phyloP scores from a whole-genome alignment of 2,797 vertebrate genomes.

The Myoxocephalus aenaeus region DNA sequence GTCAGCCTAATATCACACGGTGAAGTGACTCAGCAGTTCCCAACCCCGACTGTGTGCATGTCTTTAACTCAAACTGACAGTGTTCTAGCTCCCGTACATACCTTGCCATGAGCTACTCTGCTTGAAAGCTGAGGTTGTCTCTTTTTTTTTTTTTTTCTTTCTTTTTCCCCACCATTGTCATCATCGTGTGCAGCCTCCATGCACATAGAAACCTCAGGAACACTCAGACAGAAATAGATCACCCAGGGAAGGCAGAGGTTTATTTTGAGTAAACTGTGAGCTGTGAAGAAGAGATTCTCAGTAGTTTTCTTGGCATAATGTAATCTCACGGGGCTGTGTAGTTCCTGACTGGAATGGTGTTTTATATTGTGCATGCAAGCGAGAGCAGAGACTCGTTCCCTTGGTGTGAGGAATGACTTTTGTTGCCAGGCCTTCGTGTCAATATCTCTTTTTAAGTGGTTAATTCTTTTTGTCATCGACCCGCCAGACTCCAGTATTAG shows the following conservation, averaged over 20 bases:
- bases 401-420: conserved; percentile 12
- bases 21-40: conserved; percentile 77
- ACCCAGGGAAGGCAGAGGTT: conserved; percentile 34
- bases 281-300: conserved; percentile 6
- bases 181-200: conserved; percentile 36
- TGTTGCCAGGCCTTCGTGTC: conserved; percentile 12
- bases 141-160: neutral
- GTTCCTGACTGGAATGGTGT: conserved; percentile 8
- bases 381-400: neutral
- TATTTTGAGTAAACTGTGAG: conserved; percentile 39
- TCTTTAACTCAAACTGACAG: conserved; percentile 77
- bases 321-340: conserved; percentile 4
- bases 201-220: conserved; percentile 27
- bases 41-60: conserved; percentile 32
- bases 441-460: conserved; percentile 21
- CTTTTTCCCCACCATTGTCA: neutral
- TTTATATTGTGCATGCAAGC: neutral
- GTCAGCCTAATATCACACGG: conserved; percentile 77
- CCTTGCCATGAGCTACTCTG: conserved; percentile 73
- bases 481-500: neutral
- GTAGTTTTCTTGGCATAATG: conserved; percentile 27
- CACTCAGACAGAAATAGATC: conserved; percentile 50
- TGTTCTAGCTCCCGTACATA: conserved; percentile 59
- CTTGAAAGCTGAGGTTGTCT: conserved; percentile 52
- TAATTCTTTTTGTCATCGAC: conserved; percentile 11